Base-by-base conservation (phyloP, 2,113 vertebrate genomes). In the Mugil cephalus region DNA sequence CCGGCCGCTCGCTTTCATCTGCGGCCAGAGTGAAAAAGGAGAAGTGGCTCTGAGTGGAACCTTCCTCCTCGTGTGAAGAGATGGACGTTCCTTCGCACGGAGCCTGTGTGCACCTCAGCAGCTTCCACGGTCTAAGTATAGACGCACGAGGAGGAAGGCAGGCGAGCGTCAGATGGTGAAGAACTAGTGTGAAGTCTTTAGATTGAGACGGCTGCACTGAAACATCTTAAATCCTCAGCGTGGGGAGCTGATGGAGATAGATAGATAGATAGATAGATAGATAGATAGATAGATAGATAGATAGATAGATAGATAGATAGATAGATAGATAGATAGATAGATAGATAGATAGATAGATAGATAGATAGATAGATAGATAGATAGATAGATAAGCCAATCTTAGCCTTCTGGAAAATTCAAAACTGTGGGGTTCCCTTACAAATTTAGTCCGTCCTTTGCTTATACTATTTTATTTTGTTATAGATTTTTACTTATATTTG, bases 91-190 rank as follows among this genome's bases (percentile, higher is more conserved):
- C 13, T 30, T 53, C 51, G 34, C 24, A 30, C 24, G 24, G 24
- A 30, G 24, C 24, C 24, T n/a, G 24, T 5, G 24, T 30, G 5
- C 24, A 30, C 24, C n/a, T 61, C 19, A 74, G 42, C 63, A 74
- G 69, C 19, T 63, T 62, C 30, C 51, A 30, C 51, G 56, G 17
- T 69, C 63, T 56, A 74, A 69, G 64, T 45, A 63, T 62, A 75
- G 66, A 48, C 40, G 14, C 34, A 47, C 15, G 45, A 74, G 50
- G 42, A 58, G 38, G 72, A 48, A 54, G 40, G 24, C 5, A 58
- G 47, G 42, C 42, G 7, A 43, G 66, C 42, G 30, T 76, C 61
- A 81, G 67, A 81, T 81, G 61, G 67, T 34, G 40, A 79, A 30
- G 66, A 60, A 71, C 66, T 47, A 48, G 4, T 15, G 9, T 58